phyloP scores from a whole-genome alignment of 2,113 vertebrate genomes.

The Austrofundulus limnaeus region DNA sequence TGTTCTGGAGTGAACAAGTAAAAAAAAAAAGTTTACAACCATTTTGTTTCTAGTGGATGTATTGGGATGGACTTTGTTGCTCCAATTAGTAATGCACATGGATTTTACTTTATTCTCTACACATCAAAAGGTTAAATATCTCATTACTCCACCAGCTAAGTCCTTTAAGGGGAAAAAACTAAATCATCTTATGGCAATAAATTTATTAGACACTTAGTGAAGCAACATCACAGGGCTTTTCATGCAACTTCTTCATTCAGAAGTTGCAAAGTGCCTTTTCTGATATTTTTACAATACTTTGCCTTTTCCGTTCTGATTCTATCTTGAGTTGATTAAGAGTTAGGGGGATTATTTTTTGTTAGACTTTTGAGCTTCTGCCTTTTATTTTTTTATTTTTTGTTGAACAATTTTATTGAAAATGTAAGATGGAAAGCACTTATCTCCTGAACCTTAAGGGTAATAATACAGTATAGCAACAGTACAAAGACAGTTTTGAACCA shows the following conservation, averaged over 20 bases:
- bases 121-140: neutral
- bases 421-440: slow-evolving; percentile 8
- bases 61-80: neutral
- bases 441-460: neutral
- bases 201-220: neutral
- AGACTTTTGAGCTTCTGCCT: neutral
- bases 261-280: neutral
- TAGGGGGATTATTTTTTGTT: slow-evolving; percentile 29
- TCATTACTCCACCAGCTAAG: neutral
- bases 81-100: slow-evolving; percentile 12
- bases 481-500: slow-evolving; percentile 1
- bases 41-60: slow-evolving; percentile 7
- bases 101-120: slow-evolving; percentile 15
- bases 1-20: slow-evolving; percentile 2
- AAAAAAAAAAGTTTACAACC: slow-evolving; percentile 10
- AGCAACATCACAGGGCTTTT: neutral
- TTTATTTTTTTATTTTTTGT: no score
- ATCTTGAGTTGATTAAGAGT: slow-evolving; percentile 25
- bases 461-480: neutral
- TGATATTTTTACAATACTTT: neutral
- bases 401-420: neutral
- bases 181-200: neutral
- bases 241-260: neutral
- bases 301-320: slow-evolving; percentile 41
- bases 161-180: slow-evolving; percentile 5